These are phyloP conservation scores for Lepidochitona cinerea DNA, from an alignment of 2,888 invertebrate species.

Conservation along the genomic window DNA sequence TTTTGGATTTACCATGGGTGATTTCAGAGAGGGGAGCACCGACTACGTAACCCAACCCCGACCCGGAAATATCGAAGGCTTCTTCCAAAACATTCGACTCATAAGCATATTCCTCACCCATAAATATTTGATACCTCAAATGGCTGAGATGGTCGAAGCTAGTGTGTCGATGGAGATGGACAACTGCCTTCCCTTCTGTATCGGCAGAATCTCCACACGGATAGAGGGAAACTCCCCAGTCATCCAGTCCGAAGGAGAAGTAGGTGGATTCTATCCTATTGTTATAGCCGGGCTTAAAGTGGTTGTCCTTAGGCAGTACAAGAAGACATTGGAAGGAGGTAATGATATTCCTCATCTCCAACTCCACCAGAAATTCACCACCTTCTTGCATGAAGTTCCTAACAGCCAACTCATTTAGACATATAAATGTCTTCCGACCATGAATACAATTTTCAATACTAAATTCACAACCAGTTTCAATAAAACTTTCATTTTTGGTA, in stretches of 20 bases:
- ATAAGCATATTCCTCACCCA: constrained; percentile 69
- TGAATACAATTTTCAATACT: constrained; percentile 60
- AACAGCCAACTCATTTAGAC: constrained; percentile 60
- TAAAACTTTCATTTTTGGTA: constrained; percentile 85
- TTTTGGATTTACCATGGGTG: constrained; percentile 52
- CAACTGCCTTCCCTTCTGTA: constrained; percentile 64
- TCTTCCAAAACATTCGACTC: constrained; percentile 62
- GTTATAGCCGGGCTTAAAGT: constrained; percentile 40
- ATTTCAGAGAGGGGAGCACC: constrained; percentile 53
- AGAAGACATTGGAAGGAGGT: constrained; percentile 84
- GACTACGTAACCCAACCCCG: constrained; percentile 55
- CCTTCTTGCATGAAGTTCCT: constrained; percentile 84
- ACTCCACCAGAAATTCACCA: constrained; percentile 85
- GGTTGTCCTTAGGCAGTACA: constrained; percentile 73
- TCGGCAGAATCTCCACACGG: constrained; percentile 59
- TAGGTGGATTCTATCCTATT: constrained; percentile 76
- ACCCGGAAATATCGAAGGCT: constrained; percentile 59
- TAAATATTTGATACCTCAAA: constrained; percentile 77
- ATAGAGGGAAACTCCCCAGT: constrained; percentile 79
- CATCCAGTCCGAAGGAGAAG: constrained; percentile 85
- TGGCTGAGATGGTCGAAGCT: constrained; percentile 86
- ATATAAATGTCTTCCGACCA: constrained; percentile 65
- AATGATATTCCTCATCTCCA: constrained; percentile 82
- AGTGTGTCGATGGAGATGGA: constrained; percentile 79
- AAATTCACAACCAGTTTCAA: constrained; percentile 80